phyloP scores from a whole-genome alignment of 1,140 invertebrate genomes.

The Diplogasteroides magnus region DNA sequence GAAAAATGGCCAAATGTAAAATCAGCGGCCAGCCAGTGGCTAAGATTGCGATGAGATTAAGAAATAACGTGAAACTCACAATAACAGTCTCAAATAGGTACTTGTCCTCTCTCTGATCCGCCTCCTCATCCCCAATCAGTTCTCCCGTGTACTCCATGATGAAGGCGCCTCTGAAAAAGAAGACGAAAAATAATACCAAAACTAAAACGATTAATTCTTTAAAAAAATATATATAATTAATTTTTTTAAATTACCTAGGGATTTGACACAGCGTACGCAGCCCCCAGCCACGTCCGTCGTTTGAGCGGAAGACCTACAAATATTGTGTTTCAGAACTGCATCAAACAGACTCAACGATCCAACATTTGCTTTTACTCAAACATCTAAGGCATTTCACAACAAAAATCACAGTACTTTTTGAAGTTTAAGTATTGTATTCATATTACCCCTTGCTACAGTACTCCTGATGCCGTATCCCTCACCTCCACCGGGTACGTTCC shows the following conservation, averaged over 20 bases:
- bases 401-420: too few species aligned
- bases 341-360: background rate
- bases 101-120: slow-evolving; percentile 8
- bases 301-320: slow-evolving; percentile 18
- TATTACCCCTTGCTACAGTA: background rate
- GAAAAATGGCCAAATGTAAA: too few species aligned
- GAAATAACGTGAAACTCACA: too few species aligned
- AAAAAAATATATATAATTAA: too few species aligned
- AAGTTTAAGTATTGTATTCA: too few species aligned
- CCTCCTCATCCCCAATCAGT: slow-evolving; percentile 16
- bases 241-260: background rate
- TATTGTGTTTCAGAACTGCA: background rate
- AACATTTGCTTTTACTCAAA: too few species aligned
- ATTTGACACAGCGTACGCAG: slow-evolving; percentile 2
- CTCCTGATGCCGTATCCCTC: background rate
- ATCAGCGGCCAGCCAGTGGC: too few species aligned
- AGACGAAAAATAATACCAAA: background rate
- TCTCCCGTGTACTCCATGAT: slow-evolving; percentile 24
- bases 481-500: slow-evolving; percentile 24
- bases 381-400: too few species aligned
- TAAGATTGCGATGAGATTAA: too few species aligned
- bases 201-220: background rate
- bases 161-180: slow-evolving; percentile 6
- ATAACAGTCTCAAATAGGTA: slow-evolving; percentile 25
- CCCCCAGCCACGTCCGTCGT: slow-evolving; percentile 20